Evolutionary conservation across 2,113 vertebrate species (phyloP).

Genomic region (Istiophorus platypterus): DNA sequence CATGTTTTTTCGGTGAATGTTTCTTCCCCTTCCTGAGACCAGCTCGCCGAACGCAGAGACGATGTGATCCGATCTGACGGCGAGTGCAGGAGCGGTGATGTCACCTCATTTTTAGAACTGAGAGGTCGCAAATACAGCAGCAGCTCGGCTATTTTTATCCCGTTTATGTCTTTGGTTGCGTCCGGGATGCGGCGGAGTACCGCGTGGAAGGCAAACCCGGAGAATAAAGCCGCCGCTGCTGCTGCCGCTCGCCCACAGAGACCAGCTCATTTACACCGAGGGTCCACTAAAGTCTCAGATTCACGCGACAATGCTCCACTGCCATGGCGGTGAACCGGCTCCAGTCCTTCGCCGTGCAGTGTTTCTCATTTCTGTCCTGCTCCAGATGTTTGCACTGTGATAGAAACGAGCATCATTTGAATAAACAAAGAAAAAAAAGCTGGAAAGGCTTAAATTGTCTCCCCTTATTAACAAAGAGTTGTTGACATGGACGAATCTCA

Average conservation of each 20-base stretch:
- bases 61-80: neutral
- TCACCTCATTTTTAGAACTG: neutral
- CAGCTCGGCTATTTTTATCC: slow-evolving; percentile 22
- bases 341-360: neutral
- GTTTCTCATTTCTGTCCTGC: neutral
- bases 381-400: too few relatives aligned
- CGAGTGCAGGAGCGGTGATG: neutral
- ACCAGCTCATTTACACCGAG: slow-evolving; percentile 2
- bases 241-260: slow-evolving; percentile 12
- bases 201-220: slow-evolving; percentile 4
- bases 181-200: slow-evolving; percentile 18
- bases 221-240: slow-evolving; percentile 21
- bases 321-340: neutral
- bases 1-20: neutral
- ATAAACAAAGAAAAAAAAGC: too few relatives aligned
- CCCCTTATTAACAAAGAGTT: too few relatives aligned
- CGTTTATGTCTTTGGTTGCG: neutral
- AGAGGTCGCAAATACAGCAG: neutral
- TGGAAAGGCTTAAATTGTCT: too few relatives aligned
- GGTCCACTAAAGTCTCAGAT: neutral
- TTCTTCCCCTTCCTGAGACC: neutral
- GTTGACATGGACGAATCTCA: too few relatives aligned
- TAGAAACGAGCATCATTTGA: too few relatives aligned
- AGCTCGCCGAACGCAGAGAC: neutral
- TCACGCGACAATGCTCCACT: too few relatives aligned